Conservation (phyloP, 2,888 invertebrate species). For the Steinernema carpocapsae region DNA sequence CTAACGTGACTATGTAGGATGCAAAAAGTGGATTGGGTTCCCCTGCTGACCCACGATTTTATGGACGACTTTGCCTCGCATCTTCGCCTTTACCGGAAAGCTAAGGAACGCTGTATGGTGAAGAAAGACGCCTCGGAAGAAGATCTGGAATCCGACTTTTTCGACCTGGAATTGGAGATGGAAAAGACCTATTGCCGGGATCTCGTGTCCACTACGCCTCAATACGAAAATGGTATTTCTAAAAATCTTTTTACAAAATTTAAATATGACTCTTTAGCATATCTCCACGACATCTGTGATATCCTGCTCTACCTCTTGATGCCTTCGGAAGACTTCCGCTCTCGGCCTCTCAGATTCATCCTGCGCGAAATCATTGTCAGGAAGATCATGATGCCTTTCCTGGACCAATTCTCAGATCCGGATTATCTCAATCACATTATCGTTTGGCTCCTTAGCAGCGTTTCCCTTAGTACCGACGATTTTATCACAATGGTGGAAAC, state of each 20-base stretch:
- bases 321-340: slow-evolving; percentile 84
- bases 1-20: slow-evolving; percentile 51
- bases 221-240: slow-evolving; percentile 72
- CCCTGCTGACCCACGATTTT: slow-evolving; percentile 82
- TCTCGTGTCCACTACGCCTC: slow-evolving; percentile 78
- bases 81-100: slow-evolving; percentile 83
- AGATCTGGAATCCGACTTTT: slow-evolving; percentile 80
- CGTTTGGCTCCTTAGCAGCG: slow-evolving; percentile 83
- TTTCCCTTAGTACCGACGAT: slow-evolving; percentile 80
- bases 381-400: slow-evolving; percentile 76
- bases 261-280: slow-evolving; percentile 73
- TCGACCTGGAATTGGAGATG: slow-evolving; percentile 85
- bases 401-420: slow-evolving; percentile 82
- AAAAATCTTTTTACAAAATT: background rate
- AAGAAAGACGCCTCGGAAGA: slow-evolving; percentile 69
- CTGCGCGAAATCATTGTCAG: slow-evolving; percentile 73
- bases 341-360: slow-evolving; percentile 80
- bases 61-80: slow-evolving; percentile 90
- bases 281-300: slow-evolving; percentile 82
- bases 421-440: slow-evolving; percentile 89
- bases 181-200: slow-evolving; percentile 83
- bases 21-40: slow-evolving; percentile 83
- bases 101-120: slow-evolving; percentile 71
- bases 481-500: slow-evolving; percentile 83
- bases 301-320: slow-evolving; percentile 82